phyloP scores from a whole-genome alignment of 2,797 vertebrate species.

The Argyrosomus regius region DNA sequence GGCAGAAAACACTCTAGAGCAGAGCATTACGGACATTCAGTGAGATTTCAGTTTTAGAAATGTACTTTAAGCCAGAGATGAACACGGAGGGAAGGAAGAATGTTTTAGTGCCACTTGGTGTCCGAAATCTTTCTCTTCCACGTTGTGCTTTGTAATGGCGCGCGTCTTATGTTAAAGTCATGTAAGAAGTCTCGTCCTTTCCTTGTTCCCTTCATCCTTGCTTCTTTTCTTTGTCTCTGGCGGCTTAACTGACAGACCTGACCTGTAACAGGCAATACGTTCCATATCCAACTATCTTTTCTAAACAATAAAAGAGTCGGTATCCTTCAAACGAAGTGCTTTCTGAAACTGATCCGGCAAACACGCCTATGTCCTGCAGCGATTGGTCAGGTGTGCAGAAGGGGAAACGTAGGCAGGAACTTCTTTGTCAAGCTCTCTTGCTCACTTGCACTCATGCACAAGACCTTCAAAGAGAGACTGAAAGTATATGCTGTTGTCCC shows the following conservation, averaged over 20 bases:
- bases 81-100: not conserved
- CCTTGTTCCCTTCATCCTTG: not conserved
- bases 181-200: not conserved
- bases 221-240: slow-evolving; percentile 1
- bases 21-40: not conserved
- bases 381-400: not conserved
- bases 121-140: not conserved
- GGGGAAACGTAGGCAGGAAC: not conserved
- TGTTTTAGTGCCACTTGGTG: not conserved
- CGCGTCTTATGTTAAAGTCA: not conserved
- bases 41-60: not conserved
- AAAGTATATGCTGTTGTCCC: not conserved
- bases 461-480: not conserved
- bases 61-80: slow-evolving; percentile 5
- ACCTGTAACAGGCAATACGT: not conserved
- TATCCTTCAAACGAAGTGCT: slow-evolving; percentile 1
- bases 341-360: not conserved
- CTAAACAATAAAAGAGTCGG: not conserved
- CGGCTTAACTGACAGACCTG: slow-evolving; percentile 3
- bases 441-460: too few species aligned
- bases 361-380: not conserved
- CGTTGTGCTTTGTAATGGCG: slow-evolving; percentile 47
- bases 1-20: slow-evolving; percentile 11
- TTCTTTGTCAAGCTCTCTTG: not conserved
- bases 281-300: not conserved